Conservation (phyloP, 2,113 vertebrate species). For the Spea multiplicata region DNA sequence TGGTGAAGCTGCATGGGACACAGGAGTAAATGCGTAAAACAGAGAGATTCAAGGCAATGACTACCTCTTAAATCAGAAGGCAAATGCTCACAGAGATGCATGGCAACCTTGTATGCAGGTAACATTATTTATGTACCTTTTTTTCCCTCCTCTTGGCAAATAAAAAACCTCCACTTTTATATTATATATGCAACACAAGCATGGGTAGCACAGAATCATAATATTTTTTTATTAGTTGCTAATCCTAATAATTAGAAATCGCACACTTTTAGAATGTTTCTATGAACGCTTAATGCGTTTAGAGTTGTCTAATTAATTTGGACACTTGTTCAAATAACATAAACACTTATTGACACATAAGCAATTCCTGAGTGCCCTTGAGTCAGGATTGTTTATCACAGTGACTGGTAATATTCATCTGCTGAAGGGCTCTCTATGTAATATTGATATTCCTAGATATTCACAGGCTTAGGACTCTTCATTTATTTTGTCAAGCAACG, state of each 20-base stretch:
- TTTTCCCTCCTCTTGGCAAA: too few relatives aligned
- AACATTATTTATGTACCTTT: too few relatives aligned
- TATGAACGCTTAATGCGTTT: neutral
- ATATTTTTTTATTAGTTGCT: too few relatives aligned
- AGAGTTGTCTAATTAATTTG: conserved; percentile 3
- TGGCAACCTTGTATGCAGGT: too few relatives aligned
- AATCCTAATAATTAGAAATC: neutral
- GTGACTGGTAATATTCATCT: neutral
- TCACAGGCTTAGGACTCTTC: neutral
- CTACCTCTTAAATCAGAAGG: too few relatives aligned
- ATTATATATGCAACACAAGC: neutral
- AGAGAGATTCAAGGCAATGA: too few relatives aligned
- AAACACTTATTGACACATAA: conserved; percentile 14
- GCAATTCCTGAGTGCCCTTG: neutral
- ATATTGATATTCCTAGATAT: neutral
- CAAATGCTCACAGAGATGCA: too few relatives aligned
- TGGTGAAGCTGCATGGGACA: too few relatives aligned
- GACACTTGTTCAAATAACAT: neutral
- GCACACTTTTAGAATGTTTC: neutral
- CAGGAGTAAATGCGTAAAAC: too few relatives aligned
- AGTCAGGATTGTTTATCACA: neutral
- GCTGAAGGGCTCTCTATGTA: neutral
- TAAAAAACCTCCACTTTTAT: too few relatives aligned
- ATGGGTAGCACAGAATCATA: too few relatives aligned
- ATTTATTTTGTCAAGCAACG: neutral